phyloP scores from a whole-genome alignment of 2,113 vertebrate species.

The Mormyrus lacerda region DNA sequence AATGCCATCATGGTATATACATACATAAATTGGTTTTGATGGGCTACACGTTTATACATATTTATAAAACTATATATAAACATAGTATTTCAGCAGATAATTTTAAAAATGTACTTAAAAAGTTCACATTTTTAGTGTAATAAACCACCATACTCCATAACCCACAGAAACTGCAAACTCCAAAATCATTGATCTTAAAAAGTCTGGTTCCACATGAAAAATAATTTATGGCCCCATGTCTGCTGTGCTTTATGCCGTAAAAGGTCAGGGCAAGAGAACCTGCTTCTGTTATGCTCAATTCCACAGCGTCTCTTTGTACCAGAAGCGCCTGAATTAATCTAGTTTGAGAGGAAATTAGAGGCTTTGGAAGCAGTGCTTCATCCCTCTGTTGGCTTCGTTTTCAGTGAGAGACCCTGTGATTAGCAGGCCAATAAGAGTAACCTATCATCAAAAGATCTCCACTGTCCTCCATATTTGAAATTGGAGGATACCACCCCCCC shows the following conservation, averaged over 20 bases:
- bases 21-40: neutral
- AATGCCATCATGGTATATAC: neutral
- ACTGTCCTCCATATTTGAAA: neutral
- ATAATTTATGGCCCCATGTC: neutral
- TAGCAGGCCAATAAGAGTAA: neutral
- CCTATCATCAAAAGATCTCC: constrained; percentile 5
- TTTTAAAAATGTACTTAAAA: neutral
- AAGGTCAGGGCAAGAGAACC: neutral
- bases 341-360: neutral
- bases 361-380: neutral
- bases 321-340: neutral
- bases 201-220: neutral
- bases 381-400: neutral
- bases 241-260: neutral
- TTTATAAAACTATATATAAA: neutral
- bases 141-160: neutral
- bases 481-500: neutral
- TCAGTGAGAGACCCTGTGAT: neutral
- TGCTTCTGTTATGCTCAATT: neutral
- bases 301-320: neutral
- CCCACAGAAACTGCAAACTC: neutral
- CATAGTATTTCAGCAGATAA: neutral
- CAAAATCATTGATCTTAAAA: neutral
- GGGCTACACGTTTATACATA: neutral
- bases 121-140: neutral